Evolutionary conservation across 2,797 vertebrate species (phyloP), one percentile per base, ranked within the genome.

Genomic region (Dryobates pubescens): DNA sequence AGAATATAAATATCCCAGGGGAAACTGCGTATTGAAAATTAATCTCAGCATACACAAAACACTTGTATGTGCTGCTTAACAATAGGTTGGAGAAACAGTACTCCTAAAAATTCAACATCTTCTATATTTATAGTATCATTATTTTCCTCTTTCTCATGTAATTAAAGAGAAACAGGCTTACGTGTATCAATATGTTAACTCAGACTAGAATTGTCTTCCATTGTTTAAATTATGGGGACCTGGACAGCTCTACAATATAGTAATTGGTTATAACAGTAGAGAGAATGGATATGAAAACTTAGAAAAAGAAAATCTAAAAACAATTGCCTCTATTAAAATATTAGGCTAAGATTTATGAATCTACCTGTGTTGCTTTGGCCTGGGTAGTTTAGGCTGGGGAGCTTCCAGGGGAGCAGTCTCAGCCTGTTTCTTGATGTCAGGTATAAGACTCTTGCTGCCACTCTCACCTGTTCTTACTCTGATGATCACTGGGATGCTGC

Each of bases 1-100:
- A 97, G 97, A 97, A 97, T 98, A 97, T 97, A 97, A 97, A 97
- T 97, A 95, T 97, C 97, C 97, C 97, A 96, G 92, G 97, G 96
- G 98, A 98, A 94, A 91, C 61, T 61, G 92, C 3, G 45, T 97
- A 95, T 96, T 97, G 97, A 97, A 98, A 98, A 98, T 98, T 97
- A 97, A 97, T 96, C 94, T 97, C 96, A 94, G 96, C 94, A 96
- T 97, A 94, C 93, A 96, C 94, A 96, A 97, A 97, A 97, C 96
- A 96, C 88, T 96, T 94, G 87, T 96, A 96, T 96, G 92, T 96
- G 91, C 96, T 96, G 84, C 94, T 96, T 97, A 96, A 96, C 86
- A 90, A 94, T 95, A 95, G 74, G 88, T 75, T 93, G 74, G 86
- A 96, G 91, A 97, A 86, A 36, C 56, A 86, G 36, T 72, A 88